A percentile compares a stretch with the other conserved stretches of the same genome.
These are phyloP conservation scores for Saccostrea echinata DNA, from an alignment of 1,140 invertebrate species.

Conservation along the genomic window DNA sequence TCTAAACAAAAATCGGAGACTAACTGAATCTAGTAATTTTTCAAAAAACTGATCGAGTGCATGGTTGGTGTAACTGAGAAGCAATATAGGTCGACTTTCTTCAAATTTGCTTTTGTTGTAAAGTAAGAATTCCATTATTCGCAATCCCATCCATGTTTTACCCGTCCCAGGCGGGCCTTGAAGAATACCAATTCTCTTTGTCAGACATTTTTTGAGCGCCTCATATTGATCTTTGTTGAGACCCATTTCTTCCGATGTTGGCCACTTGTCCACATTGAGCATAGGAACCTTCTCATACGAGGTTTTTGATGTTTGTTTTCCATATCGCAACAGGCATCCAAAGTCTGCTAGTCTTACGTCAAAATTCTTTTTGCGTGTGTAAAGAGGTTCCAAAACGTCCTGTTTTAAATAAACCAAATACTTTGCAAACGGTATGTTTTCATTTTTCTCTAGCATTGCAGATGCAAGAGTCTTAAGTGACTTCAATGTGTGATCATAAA, in stretches of 20 bases:
- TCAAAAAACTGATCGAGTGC: slow-evolving; percentile 93
- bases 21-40: slow-evolving; percentile 76
- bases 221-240: slow-evolving; percentile 79
- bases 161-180: slow-evolving; percentile 83
- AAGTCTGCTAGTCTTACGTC: neutral
- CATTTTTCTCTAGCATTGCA: slow-evolving; percentile 17
- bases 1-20: neutral
- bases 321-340: neutral
- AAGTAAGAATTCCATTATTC: slow-evolving; percentile 74
- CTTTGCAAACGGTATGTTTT: slow-evolving; percentile 73
- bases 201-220: slow-evolving; percentile 79
- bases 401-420: slow-evolving; percentile 29
- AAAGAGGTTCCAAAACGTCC: neutral
- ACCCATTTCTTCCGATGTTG: slow-evolving; percentile 62
- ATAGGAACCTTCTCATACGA: neutral
- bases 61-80: slow-evolving; percentile 93
- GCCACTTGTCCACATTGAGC: slow-evolving; percentile 54
- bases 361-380: neutral
- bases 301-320: neutral
- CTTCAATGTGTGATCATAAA: slow-evolving; percentile 78
- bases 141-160: slow-evolving; percentile 74
- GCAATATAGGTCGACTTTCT: slow-evolving; percentile 83
- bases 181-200: slow-evolving; percentile 83
- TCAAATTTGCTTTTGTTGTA: slow-evolving; percentile 59
- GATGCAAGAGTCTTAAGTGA: slow-evolving; percentile 71